These are phyloP conservation scores for Spheniscus humboldti DNA, from an alignment of 2,797 vertebrate species.

Conservation along the genomic window DNA sequence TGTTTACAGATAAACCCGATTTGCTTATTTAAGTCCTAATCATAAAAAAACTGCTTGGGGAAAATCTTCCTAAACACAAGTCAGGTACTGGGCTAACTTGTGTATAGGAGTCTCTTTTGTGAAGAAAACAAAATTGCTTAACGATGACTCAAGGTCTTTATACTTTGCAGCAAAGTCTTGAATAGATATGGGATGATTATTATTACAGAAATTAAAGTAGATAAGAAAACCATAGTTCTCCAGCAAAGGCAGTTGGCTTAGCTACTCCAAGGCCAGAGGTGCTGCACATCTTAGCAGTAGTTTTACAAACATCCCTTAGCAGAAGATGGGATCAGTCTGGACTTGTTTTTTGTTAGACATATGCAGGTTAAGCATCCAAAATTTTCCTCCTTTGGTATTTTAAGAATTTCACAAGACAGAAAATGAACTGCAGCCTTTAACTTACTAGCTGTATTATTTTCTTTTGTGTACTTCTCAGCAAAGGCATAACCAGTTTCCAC, in stretches of 20 bases:
- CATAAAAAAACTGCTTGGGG: not conserved
- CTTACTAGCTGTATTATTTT: not conserved
- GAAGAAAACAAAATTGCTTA: not conserved
- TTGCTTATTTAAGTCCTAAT: not conserved
- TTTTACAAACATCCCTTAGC: not conserved
- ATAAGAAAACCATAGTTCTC: not conserved
- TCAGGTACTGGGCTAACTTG: not conserved
- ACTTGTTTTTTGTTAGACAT: not conserved
- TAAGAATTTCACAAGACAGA: not conserved
- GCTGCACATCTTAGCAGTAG: not conserved
- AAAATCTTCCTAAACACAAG: not conserved
- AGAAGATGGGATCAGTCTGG: not conserved
- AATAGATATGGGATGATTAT: not conserved
- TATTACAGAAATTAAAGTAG: not conserved
- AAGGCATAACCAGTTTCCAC: not conserved
- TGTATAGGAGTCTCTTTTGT: not conserved
- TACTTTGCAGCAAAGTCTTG: not conserved
- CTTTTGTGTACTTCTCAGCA: not conserved
- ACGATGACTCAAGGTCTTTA: not conserved
- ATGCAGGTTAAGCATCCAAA: not conserved
- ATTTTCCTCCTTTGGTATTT: not conserved
- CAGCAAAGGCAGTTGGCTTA: not conserved
- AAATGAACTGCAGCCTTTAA: not conserved
- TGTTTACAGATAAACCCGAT: not conserved
- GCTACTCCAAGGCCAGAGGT: not conserved